phyloP scores from a whole-genome alignment of 1,140 invertebrate species.

The Pissodes strobi region DNA sequence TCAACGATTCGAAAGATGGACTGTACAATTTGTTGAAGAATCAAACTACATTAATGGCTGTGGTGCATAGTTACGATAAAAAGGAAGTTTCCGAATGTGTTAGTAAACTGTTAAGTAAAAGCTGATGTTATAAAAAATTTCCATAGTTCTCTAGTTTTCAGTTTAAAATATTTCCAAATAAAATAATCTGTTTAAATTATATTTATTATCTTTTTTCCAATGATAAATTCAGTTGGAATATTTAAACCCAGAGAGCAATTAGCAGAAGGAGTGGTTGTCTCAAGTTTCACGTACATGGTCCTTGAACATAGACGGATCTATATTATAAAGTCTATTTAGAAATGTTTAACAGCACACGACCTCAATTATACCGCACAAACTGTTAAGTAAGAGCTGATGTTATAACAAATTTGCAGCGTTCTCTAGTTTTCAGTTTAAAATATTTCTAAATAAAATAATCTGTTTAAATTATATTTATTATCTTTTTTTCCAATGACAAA shows the following conservation, averaged over 20 bases:
- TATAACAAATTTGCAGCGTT: not conserved
- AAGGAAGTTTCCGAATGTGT: not conserved
- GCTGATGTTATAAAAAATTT: not conserved
- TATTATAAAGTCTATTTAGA: too few relatives aligned
- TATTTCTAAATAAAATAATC: not conserved
- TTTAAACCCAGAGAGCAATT: too few relatives aligned
- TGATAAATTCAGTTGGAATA: too few relatives aligned
- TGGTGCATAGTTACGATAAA: not conserved
- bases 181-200: not conserved
- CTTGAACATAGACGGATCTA: too few relatives aligned
- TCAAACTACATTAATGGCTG: conserved; percentile 15
- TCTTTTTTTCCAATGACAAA: too few relatives aligned
- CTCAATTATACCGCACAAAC: too few relatives aligned
- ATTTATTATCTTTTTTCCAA: not conserved
- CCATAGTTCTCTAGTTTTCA: not conserved
- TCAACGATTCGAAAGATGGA: not conserved
- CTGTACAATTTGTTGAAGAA: conserved; percentile 20
- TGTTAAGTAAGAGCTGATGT: conserved; percentile 1
- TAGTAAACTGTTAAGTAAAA: conserved; percentile 1
- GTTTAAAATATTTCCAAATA: not conserved
- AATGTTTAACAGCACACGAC: too few relatives aligned
- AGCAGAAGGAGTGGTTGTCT: too few relatives aligned
- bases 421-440: not conserved
- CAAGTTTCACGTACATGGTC: too few relatives aligned
- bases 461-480: not conserved